Base-by-base conservation (phyloP, 2,797 vertebrate genomes). In the Corythornis leucogaster region DNA sequence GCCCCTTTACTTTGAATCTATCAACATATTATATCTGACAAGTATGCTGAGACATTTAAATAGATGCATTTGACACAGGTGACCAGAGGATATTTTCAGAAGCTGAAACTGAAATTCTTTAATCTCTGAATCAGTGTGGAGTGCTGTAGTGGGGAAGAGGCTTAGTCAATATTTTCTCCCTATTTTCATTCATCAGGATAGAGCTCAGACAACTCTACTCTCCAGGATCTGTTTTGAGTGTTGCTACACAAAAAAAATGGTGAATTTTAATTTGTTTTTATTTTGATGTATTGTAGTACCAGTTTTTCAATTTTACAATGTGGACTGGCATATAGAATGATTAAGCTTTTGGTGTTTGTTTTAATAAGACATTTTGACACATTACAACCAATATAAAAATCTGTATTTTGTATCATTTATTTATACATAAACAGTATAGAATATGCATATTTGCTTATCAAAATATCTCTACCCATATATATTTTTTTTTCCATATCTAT, bases 121-220 rank as follows among this genome's bases (percentile, higher is more conserved):
- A 38, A 57, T 82, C 4, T 50, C 25, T 40, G 13, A 7, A 30
- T 5, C 31, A 51, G 4, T 7, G 10, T 33, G 28, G 25, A 42
- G 30, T 12, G 13, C 3, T 2, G 8, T 40, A 21, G 6, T 43
- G 15, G 33, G 20, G 9, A 76, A 55, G 5, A 1, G 4, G 2
- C 4, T 85, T 45, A 55, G 8, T 2, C 10, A 28, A 13, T 75
- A 4, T 69, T 92, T 85, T 77, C 19, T 66, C 25, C 25, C 15
- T 40, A 3, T 82, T 54, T 79, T 80, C 24, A 40, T 77, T 68
- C 7, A 15, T 45, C 7, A 21, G 3, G 12, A 4, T 30, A 5
- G 6, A 74, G 9, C 68, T 87, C 43, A 61, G 30, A 50, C 8
- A 55, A 3, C n/a, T 75, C 5, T 55, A 2, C 11, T 67, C 19